Conservation (phyloP, 2,888 invertebrate species). For the Cheilosia soror region DNA sequence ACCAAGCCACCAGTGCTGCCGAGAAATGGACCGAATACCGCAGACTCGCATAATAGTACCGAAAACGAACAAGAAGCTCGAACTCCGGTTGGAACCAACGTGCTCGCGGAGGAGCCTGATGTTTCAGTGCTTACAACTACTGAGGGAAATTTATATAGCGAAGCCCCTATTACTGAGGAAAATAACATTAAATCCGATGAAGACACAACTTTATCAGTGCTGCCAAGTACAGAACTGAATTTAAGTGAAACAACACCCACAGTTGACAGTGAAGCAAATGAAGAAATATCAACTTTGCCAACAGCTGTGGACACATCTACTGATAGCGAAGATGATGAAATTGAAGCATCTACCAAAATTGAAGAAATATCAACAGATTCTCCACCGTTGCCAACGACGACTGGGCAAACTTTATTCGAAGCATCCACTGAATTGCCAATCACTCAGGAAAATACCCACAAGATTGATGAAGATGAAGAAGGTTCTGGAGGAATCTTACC, state of each 20-base stretch:
- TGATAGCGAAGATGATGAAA: neutral
- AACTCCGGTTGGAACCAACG: too few species aligned
- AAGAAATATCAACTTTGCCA: neutral
- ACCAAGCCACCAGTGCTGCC: slow-evolving; percentile 44
- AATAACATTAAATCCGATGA: neutral
- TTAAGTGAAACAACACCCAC: neutral
- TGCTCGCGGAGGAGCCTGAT: neutral
- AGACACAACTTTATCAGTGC: too few species aligned
- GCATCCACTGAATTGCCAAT: neutral
- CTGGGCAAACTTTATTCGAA: too few species aligned
- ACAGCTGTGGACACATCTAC: neutral
- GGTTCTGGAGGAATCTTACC: neutral
- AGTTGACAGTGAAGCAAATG: neutral
- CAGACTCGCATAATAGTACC: too few species aligned
- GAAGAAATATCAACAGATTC: neutral
- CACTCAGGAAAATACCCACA: too few species aligned
- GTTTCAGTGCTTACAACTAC: neutral
- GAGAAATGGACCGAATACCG: neutral
- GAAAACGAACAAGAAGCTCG: too few species aligned
- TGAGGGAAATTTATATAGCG: neutral
- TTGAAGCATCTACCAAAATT: neutral
- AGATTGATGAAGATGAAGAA: neutral
- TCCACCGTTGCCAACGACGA: too few species aligned
- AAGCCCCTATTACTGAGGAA: neutral
- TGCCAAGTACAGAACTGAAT: neutral